Percentiles rank a stretch among this genome's conserved stretches.
Conservation (phyloP, 2,113 vertebrate species). For the Corydoras maculifer region DNA sequence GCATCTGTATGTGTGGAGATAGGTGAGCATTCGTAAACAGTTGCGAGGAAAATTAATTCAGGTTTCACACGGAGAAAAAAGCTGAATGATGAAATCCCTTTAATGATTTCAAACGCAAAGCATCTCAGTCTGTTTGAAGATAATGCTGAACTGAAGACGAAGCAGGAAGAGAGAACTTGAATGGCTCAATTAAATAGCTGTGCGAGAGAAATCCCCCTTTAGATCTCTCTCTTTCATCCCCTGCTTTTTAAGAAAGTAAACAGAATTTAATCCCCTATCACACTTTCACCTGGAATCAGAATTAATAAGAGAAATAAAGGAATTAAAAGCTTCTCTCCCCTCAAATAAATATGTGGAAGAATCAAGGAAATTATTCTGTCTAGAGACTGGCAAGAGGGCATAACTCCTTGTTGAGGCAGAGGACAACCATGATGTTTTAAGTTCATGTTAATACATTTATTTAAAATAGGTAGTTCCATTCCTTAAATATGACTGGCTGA, state of each 20-base stretch:
- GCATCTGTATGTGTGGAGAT: constrained; percentile 40
- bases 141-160: constrained; percentile 43
- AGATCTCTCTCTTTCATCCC: constrained; percentile 44
- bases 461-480: too few species aligned
- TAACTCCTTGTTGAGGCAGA: neutral
- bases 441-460: too few species aligned
- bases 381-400: too few species aligned
- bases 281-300: constrained; percentile 37
- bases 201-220: constrained; percentile 42
- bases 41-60: constrained; percentile 46
- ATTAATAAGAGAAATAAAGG: constrained; percentile 36
- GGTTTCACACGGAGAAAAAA: constrained; percentile 23
- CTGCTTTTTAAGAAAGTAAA: constrained; percentile 38
- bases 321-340: constrained; percentile 32
- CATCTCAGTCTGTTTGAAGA: constrained; percentile 57
- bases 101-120: constrained; percentile 49
- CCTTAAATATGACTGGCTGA: too few species aligned
- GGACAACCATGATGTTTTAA: neutral
- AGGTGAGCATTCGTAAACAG: constrained; percentile 46
- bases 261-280: constrained; percentile 42
- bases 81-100: constrained; percentile 45
- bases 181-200: constrained; percentile 46
- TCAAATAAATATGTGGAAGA: constrained; percentile 13
- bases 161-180: constrained; percentile 35
- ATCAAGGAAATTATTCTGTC: neutral